Evolutionary conservation across 2,888 invertebrate species (phyloP).

Genomic region (Venusia cambrica): DNA sequence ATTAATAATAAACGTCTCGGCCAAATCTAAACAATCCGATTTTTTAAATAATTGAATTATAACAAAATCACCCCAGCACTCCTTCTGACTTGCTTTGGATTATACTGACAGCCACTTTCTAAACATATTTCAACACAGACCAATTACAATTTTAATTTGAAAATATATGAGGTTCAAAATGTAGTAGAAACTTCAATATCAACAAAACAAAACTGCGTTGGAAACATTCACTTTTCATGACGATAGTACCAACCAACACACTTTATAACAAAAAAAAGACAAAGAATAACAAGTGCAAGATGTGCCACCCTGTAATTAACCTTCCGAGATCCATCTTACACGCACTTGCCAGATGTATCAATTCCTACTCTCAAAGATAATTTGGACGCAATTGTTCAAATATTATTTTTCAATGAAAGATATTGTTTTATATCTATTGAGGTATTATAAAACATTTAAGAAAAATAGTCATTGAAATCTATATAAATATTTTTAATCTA

Average conservation of each 20-base stretch:
- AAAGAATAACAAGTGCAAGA: conserved; percentile 31
- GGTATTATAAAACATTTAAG: conserved; percentile 38
- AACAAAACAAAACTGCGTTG: conserved; percentile 1
- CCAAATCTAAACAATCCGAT: conserved; percentile 33
- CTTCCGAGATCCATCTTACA: conserved; percentile 36
- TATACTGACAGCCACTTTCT: conserved; percentile 11
- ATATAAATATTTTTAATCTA: conserved; percentile 39
- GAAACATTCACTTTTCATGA: conserved; percentile 5
- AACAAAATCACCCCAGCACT: conserved; percentile 8
- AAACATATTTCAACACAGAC: conserved; percentile 1
- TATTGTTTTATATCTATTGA: no score
- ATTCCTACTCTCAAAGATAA: conserved; percentile 42
- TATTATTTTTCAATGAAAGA: no score
- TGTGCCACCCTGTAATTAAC: conserved; percentile 41
- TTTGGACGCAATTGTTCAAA: conserved; percentile 43
- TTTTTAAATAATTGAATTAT: conserved; percentile 10
- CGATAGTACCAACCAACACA: conserved; percentile 2
- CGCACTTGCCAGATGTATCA: conserved; percentile 44
- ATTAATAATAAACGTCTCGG: conserved; percentile 40
- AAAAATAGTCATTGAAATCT: conserved; percentile 44
- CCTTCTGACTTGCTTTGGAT: conserved; percentile 13
- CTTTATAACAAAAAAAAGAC: conserved; percentile 2
- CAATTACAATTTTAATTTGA: conserved; percentile 4
- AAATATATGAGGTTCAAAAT: conserved; percentile 8
- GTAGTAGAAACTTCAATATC: conserved; percentile 10